These are phyloP conservation scores for Drosophila neocordata DNA, from an alignment of 1,140 invertebrate genomes.

Conservation along the genomic window DNA sequence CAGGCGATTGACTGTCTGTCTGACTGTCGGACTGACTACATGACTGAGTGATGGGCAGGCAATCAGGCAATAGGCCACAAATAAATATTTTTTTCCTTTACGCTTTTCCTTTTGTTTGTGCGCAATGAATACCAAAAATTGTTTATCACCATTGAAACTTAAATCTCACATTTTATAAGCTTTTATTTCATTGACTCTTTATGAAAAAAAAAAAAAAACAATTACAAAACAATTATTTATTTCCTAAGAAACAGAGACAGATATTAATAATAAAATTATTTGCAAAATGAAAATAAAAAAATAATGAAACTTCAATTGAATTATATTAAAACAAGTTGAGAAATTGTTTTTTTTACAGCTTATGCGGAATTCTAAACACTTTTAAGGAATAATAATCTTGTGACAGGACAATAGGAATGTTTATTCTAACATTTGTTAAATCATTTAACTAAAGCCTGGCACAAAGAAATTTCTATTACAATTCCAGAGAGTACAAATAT, in stretches of 20 bases:
- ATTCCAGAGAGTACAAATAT: too few relatives aligned
- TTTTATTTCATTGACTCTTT: constrained; percentile 35
- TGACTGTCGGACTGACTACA: background rate
- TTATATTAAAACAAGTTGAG: too few relatives aligned
- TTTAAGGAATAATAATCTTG: too few relatives aligned
- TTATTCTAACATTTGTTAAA: too few relatives aligned
- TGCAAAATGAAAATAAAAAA: background rate
- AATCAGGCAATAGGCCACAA: background rate
- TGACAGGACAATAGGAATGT: too few relatives aligned
- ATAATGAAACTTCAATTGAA: background rate
- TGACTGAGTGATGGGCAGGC: background rate
- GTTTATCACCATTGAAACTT: constrained; percentile 6
- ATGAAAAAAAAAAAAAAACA: constrained; percentile 35
- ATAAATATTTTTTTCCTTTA: background rate
- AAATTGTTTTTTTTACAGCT: too few relatives aligned
- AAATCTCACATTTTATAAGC: constrained; percentile 13
- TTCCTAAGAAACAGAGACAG: constrained; percentile 17
- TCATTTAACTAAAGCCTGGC: too few relatives aligned
- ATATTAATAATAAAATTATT: background rate
- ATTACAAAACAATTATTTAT: constrained; percentile 44
- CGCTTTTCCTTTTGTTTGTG: background rate
- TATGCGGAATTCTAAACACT: too few relatives aligned
- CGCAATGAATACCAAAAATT: constrained; percentile 3
- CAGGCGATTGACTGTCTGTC: background rate
- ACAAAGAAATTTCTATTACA: too few relatives aligned